A percentile compares a stretch with the other conserved stretches of the same genome.
Evolutionary conservation across 2,797 vertebrate genomes (phyloP).

Genomic region (Falco rusticolus): DNA sequence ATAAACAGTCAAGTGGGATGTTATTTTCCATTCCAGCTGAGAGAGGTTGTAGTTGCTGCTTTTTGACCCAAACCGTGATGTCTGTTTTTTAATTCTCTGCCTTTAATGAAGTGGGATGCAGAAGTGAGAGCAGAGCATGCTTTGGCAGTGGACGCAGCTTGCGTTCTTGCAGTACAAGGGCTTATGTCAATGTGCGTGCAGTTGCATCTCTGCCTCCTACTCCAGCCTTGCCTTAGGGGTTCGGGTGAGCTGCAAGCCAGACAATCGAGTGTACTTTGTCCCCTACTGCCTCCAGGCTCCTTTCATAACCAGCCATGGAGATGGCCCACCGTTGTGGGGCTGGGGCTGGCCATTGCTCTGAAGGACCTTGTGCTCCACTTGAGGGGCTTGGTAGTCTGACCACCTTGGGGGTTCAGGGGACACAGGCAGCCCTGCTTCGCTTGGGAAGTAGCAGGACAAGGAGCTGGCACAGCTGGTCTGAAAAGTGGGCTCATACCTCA

Average conservation of each 20-base stretch:
- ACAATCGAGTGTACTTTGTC: accelerated
- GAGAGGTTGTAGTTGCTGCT: not conserved
- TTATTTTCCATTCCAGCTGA: slow-evolving; percentile 26
- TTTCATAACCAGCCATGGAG: not conserved
- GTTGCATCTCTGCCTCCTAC: not conserved
- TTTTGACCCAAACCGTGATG: not conserved
- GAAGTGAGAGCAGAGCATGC: accelerated
- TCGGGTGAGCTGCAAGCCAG: not conserved
- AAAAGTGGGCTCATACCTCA: not conserved
- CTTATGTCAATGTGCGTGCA: not conserved
- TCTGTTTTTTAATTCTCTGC: not conserved
- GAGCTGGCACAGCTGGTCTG: not conserved
- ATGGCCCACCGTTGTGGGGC: accelerated
- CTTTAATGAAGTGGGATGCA: not conserved
- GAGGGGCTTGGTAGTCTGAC: not conserved
- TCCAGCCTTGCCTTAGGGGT: not conserved
- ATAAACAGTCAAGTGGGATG: slow-evolving; percentile 1
- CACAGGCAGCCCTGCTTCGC: not conserved
- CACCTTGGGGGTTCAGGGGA: not conserved
- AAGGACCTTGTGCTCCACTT: not conserved
- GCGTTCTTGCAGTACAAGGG: not conserved
- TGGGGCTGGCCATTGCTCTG: not conserved
- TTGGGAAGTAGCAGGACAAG: not conserved
- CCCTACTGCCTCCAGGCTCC: not conserved
- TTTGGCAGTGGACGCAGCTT: not conserved